A percentile compares a stretch with the other conserved stretches of the same genome.
These are phyloP conservation scores for Phalacrocorax pelagicus DNA, from an alignment of 2,113 vertebrate genomes.

Conservation along the genomic window DNA sequence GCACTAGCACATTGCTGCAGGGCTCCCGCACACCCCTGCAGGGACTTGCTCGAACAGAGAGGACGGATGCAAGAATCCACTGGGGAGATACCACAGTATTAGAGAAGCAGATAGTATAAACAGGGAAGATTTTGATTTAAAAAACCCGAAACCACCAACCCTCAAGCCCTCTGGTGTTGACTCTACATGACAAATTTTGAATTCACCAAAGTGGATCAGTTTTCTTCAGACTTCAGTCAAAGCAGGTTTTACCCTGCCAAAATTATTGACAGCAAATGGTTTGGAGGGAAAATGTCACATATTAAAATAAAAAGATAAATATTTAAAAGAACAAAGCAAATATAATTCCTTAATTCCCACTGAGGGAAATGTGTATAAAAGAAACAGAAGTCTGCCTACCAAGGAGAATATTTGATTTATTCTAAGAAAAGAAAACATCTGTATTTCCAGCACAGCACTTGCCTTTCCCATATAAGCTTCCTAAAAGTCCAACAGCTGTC, in stretches of 20 bases:
- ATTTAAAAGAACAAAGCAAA: slow-evolving; percentile 19
- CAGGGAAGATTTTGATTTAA: not conserved
- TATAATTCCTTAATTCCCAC: not conserved
- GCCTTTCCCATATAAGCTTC: not conserved
- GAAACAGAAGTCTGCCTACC: not conserved
- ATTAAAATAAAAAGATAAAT: not conserved
- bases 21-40: not conserved
- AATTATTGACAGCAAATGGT: not conserved
- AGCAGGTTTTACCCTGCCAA: not conserved
- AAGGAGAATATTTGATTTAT: not conserved
- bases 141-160: not conserved
- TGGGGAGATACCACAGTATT: not conserved
- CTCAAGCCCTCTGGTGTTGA: not conserved
- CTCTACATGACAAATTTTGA: not conserved
- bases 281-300: not conserved
- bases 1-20: not conserved
- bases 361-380: not conserved
- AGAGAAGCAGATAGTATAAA: not conserved
- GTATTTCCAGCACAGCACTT: not conserved
- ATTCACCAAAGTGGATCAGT: not conserved
- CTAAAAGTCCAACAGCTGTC: not conserved
- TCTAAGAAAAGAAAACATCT: not conserved
- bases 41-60: not conserved
- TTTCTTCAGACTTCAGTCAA: not conserved
- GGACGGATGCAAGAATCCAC: not conserved